Base-by-base conservation (phyloP, 1,140 invertebrate species). In the Drosophila parabipectinata region DNA sequence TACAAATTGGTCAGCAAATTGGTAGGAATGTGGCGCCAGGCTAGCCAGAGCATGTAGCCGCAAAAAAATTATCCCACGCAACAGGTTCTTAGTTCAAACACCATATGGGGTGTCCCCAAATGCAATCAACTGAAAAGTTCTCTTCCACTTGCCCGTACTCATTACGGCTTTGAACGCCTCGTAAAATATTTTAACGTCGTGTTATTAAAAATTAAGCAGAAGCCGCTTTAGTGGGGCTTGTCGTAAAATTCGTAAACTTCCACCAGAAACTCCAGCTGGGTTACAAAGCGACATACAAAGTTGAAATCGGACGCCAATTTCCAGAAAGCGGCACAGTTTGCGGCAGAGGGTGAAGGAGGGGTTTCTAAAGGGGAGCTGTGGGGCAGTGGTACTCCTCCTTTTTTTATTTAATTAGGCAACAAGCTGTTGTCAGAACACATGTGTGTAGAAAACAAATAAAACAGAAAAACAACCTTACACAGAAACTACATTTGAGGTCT, bases 371-470 rank as follows among this genome's bases (percentile, higher is more conserved):
- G 10, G 21, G 12, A 18, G 60, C 47, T 14, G 47, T 24, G 26
- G 44, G 51, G n/a, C 30, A 4, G 6, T 45, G 41, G 30, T 53
- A 39, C 44, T 57, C 30, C 8, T 48, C 32, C 8, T 61, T 48
- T 61, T 44, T 44, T 56, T 58, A 44, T 45, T 77, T 82, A 87
- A 85, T 82, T 77, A 87, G 75, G 78, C 74, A 78, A 85, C 74
- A 78, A 85, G 61, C 71, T 78, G 81, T 75, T 87, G 82, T 52
- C 18, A 59, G 69, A 85, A 75, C 81, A 85, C 77, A 85, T 85
- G 81, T 87, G 82, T 64, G 63, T 63, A 5, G 8, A 48, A 53
- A 34, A 54, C 18, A 50, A 24, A n/a, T n/a, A 37, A 15, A 48
- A 41, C 56, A 21, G 24, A n/a, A 58, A 24, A 52, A 12, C 1